Conservation (phyloP, 1,140 invertebrate species). For the Scaptomyza pallida region DNA sequence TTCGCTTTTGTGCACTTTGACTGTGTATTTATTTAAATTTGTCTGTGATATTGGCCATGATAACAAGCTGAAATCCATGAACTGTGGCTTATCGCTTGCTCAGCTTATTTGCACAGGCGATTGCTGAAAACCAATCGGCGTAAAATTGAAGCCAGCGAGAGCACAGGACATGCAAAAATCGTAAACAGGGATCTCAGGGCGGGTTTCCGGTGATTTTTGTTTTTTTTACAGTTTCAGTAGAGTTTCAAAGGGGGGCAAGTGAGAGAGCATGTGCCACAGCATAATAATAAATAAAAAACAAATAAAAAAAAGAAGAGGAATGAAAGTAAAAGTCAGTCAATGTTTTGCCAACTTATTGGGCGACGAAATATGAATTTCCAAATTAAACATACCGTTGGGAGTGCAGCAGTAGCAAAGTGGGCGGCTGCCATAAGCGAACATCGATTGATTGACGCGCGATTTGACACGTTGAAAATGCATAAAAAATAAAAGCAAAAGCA, state of each 20-base stretch:
- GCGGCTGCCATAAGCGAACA: slow-evolving; percentile 36
- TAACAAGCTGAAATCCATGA: slow-evolving; percentile 33
- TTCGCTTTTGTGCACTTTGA: slow-evolving; percentile 77
- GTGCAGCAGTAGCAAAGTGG: background rate
- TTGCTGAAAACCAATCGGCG: slow-evolving; percentile 83
- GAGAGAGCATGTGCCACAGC: slow-evolving; percentile 58
- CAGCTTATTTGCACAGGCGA: slow-evolving; percentile 83
- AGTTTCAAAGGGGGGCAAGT: background rate
- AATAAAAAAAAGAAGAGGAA: slow-evolving; percentile 65
- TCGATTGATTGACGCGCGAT: slow-evolving; percentile 82
- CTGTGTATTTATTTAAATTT: slow-evolving; percentile 83
- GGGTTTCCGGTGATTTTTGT: slow-evolving; percentile 3
- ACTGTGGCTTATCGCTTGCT: slow-evolving; percentile 74
- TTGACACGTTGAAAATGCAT: slow-evolving; percentile 81
- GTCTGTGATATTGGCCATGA: slow-evolving; percentile 32
- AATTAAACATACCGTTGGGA: slow-evolving; percentile 69
- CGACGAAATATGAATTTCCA: slow-evolving; percentile 78
- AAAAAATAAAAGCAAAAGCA: slow-evolving; percentile 50
- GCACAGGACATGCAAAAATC: slow-evolving; percentile 46
- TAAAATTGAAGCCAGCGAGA: slow-evolving; percentile 83
- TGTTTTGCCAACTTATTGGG: slow-evolving; percentile 52
- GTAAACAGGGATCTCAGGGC: slow-evolving; percentile 51
- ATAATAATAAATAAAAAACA: slow-evolving; percentile 76
- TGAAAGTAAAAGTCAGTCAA: slow-evolving; percentile 55
- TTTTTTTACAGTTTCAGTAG: background rate